These are phyloP conservation scores for Tachystola acroxantha DNA, from an alignment of 2,888 invertebrate species.

Conservation along the genomic window DNA sequence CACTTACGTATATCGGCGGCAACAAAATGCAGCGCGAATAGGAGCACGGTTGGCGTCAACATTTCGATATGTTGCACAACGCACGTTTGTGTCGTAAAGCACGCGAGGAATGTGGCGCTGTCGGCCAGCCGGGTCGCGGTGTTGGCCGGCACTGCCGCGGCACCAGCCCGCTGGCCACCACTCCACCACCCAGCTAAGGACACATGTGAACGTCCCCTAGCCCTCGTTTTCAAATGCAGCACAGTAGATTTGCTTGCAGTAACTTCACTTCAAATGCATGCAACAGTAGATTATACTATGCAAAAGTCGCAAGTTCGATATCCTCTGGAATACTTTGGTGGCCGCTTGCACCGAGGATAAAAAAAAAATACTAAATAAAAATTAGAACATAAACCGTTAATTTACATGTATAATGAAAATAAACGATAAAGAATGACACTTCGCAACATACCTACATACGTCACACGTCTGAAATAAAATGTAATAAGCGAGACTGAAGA, in stretches of 20 bases:
- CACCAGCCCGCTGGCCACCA: constrained; percentile 28
- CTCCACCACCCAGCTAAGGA: constrained; percentile 30
- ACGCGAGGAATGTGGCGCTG: constrained; percentile 28
- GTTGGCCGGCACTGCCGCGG: constrained; percentile 52
- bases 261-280: too few relatives aligned
- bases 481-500: too few relatives aligned
- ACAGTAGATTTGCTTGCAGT: background rate
- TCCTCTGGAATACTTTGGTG: too few relatives aligned
- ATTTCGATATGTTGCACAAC: constrained; percentile 50
- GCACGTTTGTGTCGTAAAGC: constrained; percentile 36
- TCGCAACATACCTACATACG: too few relatives aligned
- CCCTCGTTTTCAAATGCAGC: constrained; percentile 14
- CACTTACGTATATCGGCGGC: constrained; percentile 69
- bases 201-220: constrained; percentile 41
- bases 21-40: constrained; percentile 52
- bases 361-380: too few relatives aligned
- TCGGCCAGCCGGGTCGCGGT: constrained; percentile 62
- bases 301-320: too few relatives aligned
- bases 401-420: too few relatives aligned
- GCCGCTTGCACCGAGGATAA: too few relatives aligned
- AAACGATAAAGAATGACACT: too few relatives aligned
- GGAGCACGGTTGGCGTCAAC: constrained; percentile 45
- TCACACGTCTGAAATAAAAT: too few relatives aligned
- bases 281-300: too few relatives aligned
- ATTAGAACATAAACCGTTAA: too few relatives aligned